Evolutionary conservation across 2,797 vertebrate genomes (phyloP).

Genomic region (Brotula barbata): DNA sequence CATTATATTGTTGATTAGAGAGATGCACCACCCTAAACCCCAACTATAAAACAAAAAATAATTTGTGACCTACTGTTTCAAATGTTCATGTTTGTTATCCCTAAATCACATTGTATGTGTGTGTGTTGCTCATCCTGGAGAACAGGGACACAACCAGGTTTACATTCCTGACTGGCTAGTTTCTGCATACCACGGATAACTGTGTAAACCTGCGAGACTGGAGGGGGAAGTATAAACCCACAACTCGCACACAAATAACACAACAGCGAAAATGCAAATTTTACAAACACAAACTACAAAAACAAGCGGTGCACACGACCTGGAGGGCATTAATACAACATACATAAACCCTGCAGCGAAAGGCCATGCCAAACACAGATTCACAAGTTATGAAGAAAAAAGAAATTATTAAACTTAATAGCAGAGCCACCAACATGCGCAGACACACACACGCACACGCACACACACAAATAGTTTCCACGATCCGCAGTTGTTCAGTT

Average conservation of each 20-base stretch:
- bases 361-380: conserved; percentile 1
- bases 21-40: too few species aligned
- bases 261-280: not conserved
- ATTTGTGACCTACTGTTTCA: too few species aligned
- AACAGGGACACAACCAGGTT: conserved; percentile 52
- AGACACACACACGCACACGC: not conserved
- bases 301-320: not conserved
- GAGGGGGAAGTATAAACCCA: conserved; percentile 5
- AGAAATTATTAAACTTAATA: not conserved
- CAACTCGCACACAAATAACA: not conserved
- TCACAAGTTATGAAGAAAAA: not conserved
- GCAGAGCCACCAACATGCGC: not conserved
- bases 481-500: too few species aligned
- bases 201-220: conserved; percentile 48
- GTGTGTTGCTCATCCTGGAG: conserved; percentile 11
- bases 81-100: conserved; percentile 8
- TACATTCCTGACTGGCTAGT: conserved; percentile 58
- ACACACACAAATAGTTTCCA: not conserved
- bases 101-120: conserved; percentile 18
- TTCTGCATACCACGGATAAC: conserved; percentile 61
- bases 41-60: too few species aligned
- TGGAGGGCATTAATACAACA: not conserved
- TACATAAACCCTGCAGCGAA: not conserved
- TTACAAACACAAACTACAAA: too few species aligned
- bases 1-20: too few species aligned